These are phyloP conservation scores for Stomorhina lunata DNA, from an alignment of 2,888 invertebrate species.

Conservation along the genomic window DNA sequence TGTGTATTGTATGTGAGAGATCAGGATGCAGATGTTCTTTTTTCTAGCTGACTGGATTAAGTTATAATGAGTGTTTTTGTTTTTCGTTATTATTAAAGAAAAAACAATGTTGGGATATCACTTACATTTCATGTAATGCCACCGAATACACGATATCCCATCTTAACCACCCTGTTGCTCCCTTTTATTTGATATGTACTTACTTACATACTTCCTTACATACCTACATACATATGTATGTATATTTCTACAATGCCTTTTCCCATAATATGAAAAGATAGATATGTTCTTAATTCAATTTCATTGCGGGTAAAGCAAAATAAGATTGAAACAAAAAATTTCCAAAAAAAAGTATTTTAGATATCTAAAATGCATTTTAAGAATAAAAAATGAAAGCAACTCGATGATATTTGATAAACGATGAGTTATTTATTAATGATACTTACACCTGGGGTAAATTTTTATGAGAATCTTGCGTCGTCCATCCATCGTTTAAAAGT, in stretches of 20 bases:
- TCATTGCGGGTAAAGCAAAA: conserved; percentile 6
- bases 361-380: not conserved
- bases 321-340: not conserved
- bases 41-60: conserved; percentile 43
- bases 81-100: conserved; percentile 35
- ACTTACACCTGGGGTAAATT: conserved; percentile 54
- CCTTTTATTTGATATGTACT: not conserved
- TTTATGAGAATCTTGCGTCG: conserved; percentile 38
- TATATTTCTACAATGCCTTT: not conserved
- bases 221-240: too few relatives aligned
- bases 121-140: conserved; percentile 62
- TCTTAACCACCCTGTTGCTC: conserved; percentile 44
- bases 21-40: conserved; percentile 71
- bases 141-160: conserved; percentile 57
- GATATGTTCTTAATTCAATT: conserved; percentile 44
- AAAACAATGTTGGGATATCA: conserved; percentile 59
- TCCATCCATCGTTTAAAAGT: conserved; percentile 22
- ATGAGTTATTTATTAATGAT: conserved; percentile 56
- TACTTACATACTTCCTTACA: too few relatives aligned
- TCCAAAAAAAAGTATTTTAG: not conserved
- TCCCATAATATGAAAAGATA: conserved; percentile 41
- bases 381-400: conserved; percentile 10
- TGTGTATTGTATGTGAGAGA: conserved; percentile 1
- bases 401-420: conserved; percentile 59
- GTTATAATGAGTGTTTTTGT: conserved; percentile 47